Evolutionary conservation across 2,797 vertebrate species (phyloP).

Genomic region (Heterohyrax brucei): DNA sequence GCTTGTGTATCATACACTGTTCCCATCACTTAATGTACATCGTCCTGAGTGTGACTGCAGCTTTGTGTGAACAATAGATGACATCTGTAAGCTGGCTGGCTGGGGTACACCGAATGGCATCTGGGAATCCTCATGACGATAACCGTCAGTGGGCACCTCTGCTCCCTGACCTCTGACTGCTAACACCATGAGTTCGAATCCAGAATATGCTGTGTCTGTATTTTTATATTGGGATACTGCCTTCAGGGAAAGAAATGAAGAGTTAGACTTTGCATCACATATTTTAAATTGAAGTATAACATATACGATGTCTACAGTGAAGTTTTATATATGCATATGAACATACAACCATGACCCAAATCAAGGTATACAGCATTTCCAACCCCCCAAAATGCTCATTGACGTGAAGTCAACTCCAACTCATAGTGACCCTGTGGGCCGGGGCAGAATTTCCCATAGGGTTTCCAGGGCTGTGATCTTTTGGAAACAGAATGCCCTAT

Average conservation of each 20-base stretch:
- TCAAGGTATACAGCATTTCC: not conserved
- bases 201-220: not conserved
- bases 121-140: not conserved
- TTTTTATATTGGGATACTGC: not conserved
- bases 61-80: not conserved
- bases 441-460: too few relatives aligned
- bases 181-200: not conserved
- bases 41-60: not conserved
- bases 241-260: not conserved
- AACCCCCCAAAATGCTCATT: too few relatives aligned
- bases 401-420: too few relatives aligned
- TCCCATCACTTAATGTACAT: slow-evolving; percentile 2
- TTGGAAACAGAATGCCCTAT: too few relatives aligned
- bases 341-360: not conserved
- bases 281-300: slow-evolving; percentile 18
- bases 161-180: slow-evolving; percentile 5
- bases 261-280: not conserved
- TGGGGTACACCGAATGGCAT: not conserved
- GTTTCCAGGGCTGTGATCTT: too few relatives aligned
- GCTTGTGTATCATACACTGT: not conserved
- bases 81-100: not conserved
- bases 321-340: not conserved
- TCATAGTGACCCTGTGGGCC: too few relatives aligned
- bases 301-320: not conserved
- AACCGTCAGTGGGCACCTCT: not conserved